Percentiles rank a stretch among this genome's conserved stretches.
Conservation (phyloP, 2,113 vertebrate species). For the Ictidomys tridecemlineatus region DNA sequence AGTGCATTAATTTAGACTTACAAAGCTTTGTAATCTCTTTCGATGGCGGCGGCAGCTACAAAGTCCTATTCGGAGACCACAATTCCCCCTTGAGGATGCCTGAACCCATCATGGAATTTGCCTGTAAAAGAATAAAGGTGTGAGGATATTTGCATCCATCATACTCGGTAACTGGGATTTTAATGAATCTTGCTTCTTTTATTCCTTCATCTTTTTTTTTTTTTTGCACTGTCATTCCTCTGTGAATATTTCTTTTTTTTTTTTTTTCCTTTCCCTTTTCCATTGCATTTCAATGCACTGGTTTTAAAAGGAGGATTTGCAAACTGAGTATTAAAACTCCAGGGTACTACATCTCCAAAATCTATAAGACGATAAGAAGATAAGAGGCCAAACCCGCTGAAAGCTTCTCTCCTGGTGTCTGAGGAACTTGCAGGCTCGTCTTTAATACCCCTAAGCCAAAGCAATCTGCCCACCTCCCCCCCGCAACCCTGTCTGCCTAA, state of each 20-base stretch:
- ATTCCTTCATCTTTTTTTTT: conserved; percentile 76
- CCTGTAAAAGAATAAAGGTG: conserved; percentile 76
- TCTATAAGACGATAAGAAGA: conserved; percentile 88
- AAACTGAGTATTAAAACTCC: conserved; percentile 86
- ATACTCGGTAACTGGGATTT: conserved; percentile 78
- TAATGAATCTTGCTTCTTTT: conserved; percentile 79
- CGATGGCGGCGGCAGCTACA: conserved; percentile 81
- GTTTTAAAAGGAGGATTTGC: conserved; percentile 77
- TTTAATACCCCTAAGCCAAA: conserved; percentile 86
- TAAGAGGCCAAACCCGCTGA: conserved; percentile 83
- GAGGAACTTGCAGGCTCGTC: conserved; percentile 78
- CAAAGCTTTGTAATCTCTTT: conserved; percentile 86
- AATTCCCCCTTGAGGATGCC: conserved; percentile 56
- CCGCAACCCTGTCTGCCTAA: conserved; percentile 71
- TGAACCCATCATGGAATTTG: conserved; percentile 77
- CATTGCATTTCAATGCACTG: conserved; percentile 76
- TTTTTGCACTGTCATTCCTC: background rate
- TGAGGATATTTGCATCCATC: conserved; percentile 82
- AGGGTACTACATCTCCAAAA: conserved; percentile 85
- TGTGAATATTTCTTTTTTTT: conserved; percentile 50
- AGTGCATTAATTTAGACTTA: conserved; percentile 85
- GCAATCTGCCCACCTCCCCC: conserved; percentile 85
- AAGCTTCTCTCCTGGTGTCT: conserved; percentile 84
- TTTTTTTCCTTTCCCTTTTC: conserved; percentile 14
- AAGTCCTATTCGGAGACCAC: conserved; percentile 79